Evolutionary conservation across 1,140 invertebrate species (phyloP).

Genomic region (Bemisia tabaci): DNA sequence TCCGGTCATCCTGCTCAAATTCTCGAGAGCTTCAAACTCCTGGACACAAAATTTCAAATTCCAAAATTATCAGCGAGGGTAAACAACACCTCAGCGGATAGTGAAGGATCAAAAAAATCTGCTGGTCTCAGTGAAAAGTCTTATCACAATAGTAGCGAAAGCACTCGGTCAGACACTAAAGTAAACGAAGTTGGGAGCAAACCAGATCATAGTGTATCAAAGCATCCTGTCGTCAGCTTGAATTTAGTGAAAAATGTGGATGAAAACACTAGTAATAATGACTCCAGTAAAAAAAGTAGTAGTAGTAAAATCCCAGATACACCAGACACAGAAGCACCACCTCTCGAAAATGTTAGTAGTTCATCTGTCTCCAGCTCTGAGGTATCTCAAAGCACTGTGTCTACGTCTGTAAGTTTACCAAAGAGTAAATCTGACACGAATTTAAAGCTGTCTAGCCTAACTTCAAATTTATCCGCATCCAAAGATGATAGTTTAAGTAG

Average conservation of each 20-base stretch:
- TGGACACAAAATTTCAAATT: constrained; percentile 75
- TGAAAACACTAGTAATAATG: neutral
- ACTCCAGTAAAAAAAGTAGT: neutral
- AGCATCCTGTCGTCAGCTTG: neutral
- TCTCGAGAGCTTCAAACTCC: constrained; percentile 40
- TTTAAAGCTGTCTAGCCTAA: neutral
- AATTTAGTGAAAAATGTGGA: neutral
- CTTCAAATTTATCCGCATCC: neutral
- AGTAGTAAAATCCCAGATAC: neutral
- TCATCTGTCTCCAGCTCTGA: neutral
- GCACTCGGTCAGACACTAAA: neutral
- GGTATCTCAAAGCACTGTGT: neutral
- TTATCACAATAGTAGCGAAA: neutral
- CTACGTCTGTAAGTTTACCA: neutral
- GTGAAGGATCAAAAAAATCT: neutral
- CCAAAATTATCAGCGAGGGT: constrained; percentile 54
- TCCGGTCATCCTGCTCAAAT: constrained; percentile 30
- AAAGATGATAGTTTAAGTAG: constrained; percentile 20
- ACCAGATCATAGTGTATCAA: neutral
- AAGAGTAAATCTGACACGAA: neutral
- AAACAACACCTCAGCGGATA: constrained; percentile 6
- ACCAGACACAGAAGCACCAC: neutral
- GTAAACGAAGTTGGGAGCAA: neutral
- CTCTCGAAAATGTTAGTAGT: neutral
- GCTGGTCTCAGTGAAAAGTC: neutral